These are phyloP conservation scores for Zaprionus obscuricornis DNA, from an alignment of 2,888 invertebrate genomes.

Conservation along the genomic window DNA sequence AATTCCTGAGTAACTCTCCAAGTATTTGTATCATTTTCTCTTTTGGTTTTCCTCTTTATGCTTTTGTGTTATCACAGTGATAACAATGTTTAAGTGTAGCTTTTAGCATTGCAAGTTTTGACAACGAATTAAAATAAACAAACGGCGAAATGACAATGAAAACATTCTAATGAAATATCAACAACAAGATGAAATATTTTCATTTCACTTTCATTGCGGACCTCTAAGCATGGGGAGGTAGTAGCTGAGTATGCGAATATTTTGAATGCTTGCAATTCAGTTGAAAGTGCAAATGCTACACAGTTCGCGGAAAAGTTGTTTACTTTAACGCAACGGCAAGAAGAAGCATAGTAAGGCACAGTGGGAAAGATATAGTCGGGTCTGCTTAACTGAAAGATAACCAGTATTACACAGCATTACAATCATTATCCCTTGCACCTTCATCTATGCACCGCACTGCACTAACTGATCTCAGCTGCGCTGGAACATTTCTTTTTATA, in stretches of 20 bases:
- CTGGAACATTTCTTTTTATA: too few relatives aligned
- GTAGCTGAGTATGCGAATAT: not conserved
- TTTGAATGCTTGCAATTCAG: constrained; percentile 4
- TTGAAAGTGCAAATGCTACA: constrained; percentile 17
- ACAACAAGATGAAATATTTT: constrained; percentile 12
- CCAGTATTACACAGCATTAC: too few relatives aligned
- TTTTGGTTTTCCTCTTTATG: not conserved
- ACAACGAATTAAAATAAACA: constrained; percentile 57
- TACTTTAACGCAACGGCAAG: not conserved
- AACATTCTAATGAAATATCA: constrained; percentile 47
- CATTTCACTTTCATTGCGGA: not conserved
- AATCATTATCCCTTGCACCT: too few relatives aligned
- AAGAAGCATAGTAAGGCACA: not conserved
- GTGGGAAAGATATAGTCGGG: not conserved
- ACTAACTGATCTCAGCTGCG: too few relatives aligned
- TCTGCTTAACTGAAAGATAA: too few relatives aligned
- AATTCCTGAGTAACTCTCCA: too few relatives aligned
- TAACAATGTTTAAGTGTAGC: constrained; percentile 42
- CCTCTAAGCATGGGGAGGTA: not conserved
- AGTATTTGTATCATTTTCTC: constrained; percentile 6
- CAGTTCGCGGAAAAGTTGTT: not conserved
- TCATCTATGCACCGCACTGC: too few relatives aligned
- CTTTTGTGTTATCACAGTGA: not conserved
- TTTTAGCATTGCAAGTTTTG: constrained; percentile 46
- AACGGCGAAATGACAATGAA: constrained; percentile 34